phyloP scores from a whole-genome alignment of 2,113 vertebrate species.

The Loxodonta africana region DNA sequence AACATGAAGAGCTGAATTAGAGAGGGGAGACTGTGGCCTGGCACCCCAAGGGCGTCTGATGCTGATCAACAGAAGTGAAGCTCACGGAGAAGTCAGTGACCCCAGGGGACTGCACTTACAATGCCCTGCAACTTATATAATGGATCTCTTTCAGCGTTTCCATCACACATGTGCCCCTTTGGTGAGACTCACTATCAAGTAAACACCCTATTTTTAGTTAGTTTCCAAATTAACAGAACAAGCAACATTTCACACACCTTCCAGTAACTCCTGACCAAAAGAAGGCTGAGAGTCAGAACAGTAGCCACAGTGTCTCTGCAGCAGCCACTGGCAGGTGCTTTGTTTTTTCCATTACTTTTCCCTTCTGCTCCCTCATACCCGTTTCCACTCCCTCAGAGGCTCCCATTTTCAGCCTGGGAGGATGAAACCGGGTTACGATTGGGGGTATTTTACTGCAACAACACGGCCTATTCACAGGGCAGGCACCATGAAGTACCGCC shows the following conservation, averaged over 20 bases:
- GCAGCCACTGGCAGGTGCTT: not conserved
- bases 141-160: slow-evolving; percentile 54
- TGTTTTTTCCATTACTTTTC: slow-evolving; percentile 75
- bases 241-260: slow-evolving; percentile 59
- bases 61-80: not conserved
- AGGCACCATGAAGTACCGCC: not conserved
- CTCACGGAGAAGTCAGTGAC: not conserved
- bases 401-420: slow-evolving; percentile 50
- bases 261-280: slow-evolving; percentile 25
- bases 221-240: slow-evolving; percentile 74
- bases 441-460: not conserved
- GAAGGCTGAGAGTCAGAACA: slow-evolving; percentile 66
- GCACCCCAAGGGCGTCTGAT: not conserved
- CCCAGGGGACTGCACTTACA: not conserved
- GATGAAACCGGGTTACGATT: not conserved
- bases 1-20: not conserved
- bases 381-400: slow-evolving; percentile 64
- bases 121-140: not conserved
- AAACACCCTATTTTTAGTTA: slow-evolving; percentile 82
- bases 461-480: not conserved
- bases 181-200: slow-evolving; percentile 57
- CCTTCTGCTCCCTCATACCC: slow-evolving; percentile 21
- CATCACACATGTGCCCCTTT: slow-evolving; percentile 21
- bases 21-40: not conserved
- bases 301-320: slow-evolving; percentile 50